Evolutionary conservation across 1,140 invertebrate species (phyloP), one percentile per base, ranked within the genome.

Genomic region (Achroia grisella): DNA sequence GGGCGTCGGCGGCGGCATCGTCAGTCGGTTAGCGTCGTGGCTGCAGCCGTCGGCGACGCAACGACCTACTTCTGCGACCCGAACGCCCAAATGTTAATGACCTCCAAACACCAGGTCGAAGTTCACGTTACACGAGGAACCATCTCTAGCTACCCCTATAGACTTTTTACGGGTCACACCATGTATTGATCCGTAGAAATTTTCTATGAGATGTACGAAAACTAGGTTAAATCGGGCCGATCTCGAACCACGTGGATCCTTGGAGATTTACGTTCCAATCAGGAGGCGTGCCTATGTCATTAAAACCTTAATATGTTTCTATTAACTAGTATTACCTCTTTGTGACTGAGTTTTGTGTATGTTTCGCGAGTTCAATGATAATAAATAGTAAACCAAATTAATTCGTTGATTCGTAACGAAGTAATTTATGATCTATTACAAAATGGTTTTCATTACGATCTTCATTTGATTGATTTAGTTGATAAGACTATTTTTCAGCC

Each of bases 51-150:
- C 79, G 62, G 68, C 69, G 60, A 60, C 68, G 71, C 71, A 79
- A 60, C 71, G 77, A 76, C 77, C 77, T 60, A 81, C 54, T 78
- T 81, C 45, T 55, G 55, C 52, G 57, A 56, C 62, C 64, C 68
- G 62, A 63, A 69, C 74, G 71, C 67, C 74, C 71, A 84, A 84
- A 84, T 84, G 77, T 84, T 84, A 84, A 84, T 84, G 80, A 84
- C 80, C 80, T 84, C 80, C 74, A 84, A 83, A 83, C 73, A 72
- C 73, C 71, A 67, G 80, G 80, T 81, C 80, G 80, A 84, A 84
- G 80, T 84, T 84, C 77, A 84, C 71, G 56, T 53, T 80, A 80
- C 77, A 84, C 80, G 77, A 72, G 77, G 62, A 76, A 74, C 55
- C 68, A 55, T 50, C 56, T 58, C 62, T 55, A 66, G 65, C 57